Evolutionary conservation across 2,888 invertebrate species (phyloP), one percentile per base, ranked within the genome.

Genomic region (Heterodera filipjevi): DNA sequence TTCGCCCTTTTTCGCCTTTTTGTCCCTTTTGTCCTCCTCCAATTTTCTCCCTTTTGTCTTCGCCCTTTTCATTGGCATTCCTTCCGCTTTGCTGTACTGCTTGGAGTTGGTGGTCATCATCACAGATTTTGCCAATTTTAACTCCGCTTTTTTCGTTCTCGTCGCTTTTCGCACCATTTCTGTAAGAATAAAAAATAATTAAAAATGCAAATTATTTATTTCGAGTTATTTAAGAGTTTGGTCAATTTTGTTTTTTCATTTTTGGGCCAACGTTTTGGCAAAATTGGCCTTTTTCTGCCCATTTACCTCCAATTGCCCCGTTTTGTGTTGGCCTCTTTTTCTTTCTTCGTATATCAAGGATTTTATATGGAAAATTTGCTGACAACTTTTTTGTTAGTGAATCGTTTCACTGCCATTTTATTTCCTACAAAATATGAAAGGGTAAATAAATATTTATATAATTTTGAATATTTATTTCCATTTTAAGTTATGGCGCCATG

Each of bases 231-330:
- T 73, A n/a, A 73, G 73, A 73, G 64, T 73, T 27, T 73, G 22
- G 10, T 46, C 27, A 44, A 46, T 22, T 73, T 73, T 27, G 2
- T 73, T 46, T 33, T 12, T 35, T 73, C 73, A 27, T 59, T 59
- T 27, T 44, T 73, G 10, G 44, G 19, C 2, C 73, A 73, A 44
- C 39, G 73, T 8, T 73, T 73, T 27, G 73, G 44, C 22, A 46
- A 73, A 44, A 44, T 73, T 46, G 73, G 73, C 22, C 64, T 73
- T 14, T 73, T 73, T 44, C n/a, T 64, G 64, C 22, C 53, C n/a
- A 22, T 73, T 27, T 73, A 73, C n/a, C 73, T 73, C 35, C 22
- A 46, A 46, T 27, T 73, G 35, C 46, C 73, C n/a, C n/a, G 22
- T 14, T 44, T 32, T 22, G 22, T 72, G 32, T 5, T 72, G 32